phyloP scores from a whole-genome alignment of 2,888 invertebrate genomes.

The Parnassius smintheus region DNA sequence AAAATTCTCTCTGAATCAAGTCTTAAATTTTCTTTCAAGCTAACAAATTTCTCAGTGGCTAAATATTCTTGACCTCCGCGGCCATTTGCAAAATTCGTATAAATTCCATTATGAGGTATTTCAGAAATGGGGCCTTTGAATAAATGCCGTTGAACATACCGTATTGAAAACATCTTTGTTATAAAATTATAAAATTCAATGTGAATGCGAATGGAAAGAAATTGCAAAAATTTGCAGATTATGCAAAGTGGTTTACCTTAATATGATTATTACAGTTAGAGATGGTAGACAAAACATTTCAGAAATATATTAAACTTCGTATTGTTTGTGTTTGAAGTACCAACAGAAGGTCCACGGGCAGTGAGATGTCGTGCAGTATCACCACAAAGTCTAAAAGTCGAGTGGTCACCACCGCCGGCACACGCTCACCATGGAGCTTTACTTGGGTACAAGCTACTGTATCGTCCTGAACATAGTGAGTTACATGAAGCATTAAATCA shows the following conservation, averaged over 20 bases:
- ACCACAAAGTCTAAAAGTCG: conserved; percentile 90
- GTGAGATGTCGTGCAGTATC: conserved; percentile 88
- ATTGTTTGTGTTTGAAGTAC: conserved; percentile 72
- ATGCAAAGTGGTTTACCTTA: too few relatives aligned
- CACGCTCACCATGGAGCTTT: conserved; percentile 88
- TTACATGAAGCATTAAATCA: neutral
- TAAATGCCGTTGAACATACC: conserved; percentile 35
- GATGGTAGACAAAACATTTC: too few relatives aligned
- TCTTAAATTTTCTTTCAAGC: too few relatives aligned
- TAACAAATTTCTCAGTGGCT: neutral
- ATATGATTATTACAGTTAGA: too few relatives aligned
- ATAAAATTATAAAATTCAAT: too few relatives aligned
- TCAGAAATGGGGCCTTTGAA: conserved; percentile 41
- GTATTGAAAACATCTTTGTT: neutral
- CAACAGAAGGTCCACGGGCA: conserved; percentile 88
- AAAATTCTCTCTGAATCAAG: too few relatives aligned
- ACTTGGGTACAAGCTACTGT: conserved; percentile 92
- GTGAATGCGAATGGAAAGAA: too few relatives aligned
- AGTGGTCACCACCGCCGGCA: conserved; percentile 87
- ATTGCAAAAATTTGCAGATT: too few relatives aligned
- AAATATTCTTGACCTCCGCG: conserved; percentile 39
- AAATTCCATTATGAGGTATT: conserved; percentile 57
- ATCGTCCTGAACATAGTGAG: conserved; percentile 84
- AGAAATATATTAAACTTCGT: too few relatives aligned
- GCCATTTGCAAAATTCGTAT: conserved; percentile 41